Evolutionary conservation across 2,888 invertebrate genomes (phyloP).

Genomic region (Mythimna lalbum): DNA sequence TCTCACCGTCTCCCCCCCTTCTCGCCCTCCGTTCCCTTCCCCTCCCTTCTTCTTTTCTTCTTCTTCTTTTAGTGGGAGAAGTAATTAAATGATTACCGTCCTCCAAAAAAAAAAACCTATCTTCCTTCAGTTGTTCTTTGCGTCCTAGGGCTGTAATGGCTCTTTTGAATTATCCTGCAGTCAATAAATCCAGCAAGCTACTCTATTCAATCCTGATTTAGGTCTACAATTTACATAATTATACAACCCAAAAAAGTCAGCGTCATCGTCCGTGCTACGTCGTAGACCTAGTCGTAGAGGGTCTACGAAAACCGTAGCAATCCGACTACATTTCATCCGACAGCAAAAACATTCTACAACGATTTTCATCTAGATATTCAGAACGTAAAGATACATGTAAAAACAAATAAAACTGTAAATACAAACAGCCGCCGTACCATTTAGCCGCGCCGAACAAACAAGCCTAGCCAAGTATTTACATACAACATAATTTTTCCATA

Average conservation of each 20-base stretch:
- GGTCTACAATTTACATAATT: background rate
- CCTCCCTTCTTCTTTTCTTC: too few relatives aligned
- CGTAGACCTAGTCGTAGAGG: conserved; percentile 36
- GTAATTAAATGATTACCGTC: too few relatives aligned
- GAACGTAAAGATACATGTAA: background rate
- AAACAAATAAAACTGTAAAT: background rate
- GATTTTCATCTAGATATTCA: background rate
- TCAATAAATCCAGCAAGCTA: too few relatives aligned
- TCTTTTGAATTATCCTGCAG: too few relatives aligned
- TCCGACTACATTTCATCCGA: too few relatives aligned
- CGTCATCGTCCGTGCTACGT: conserved; percentile 18
- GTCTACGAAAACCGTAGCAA: conserved; percentile 41
- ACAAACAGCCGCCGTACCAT: background rate
- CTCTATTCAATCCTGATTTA: background rate
- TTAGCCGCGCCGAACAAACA: conserved; percentile 8
- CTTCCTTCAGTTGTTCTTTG: too few relatives aligned
- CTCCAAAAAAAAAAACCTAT: too few relatives aligned
- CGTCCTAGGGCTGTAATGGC: too few relatives aligned
- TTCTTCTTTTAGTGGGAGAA: too few relatives aligned
- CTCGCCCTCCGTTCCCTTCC: too few relatives aligned
- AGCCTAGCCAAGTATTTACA: conserved; percentile 39
- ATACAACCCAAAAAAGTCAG: too few relatives aligned
- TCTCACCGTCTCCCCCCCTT: too few relatives aligned
- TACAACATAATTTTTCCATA: conserved; percentile 48
- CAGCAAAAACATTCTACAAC: background rate